A percentile compares a stretch with the other conserved stretches of the same genome.
These are phyloP conservation scores for Gymnothorax javanicus DNA, from an alignment of 2,797 vertebrate species.

Conservation along the genomic window DNA sequence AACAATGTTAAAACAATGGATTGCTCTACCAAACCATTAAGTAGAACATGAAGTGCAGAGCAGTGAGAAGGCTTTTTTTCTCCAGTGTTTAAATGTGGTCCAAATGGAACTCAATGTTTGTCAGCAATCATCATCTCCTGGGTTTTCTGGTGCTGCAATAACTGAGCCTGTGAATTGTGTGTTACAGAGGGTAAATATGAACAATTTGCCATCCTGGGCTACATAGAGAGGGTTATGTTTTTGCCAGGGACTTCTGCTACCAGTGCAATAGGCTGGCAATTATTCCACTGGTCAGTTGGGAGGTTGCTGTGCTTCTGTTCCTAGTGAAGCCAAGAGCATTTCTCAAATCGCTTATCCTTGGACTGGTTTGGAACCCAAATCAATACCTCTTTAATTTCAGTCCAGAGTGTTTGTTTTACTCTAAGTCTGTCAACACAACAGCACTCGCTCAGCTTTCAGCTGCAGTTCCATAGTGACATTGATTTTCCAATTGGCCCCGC, in stretches of 20 bases:
- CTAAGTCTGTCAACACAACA: conserved; percentile 41
- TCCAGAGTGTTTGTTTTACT: conserved; percentile 51
- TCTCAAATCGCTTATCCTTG: conserved; percentile 41
- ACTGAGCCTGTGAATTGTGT: neutral
- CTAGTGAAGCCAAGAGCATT: conserved; percentile 38
- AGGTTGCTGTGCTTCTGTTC: conserved; percentile 27
- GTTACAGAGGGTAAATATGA: neutral
- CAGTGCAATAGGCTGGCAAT: conserved; percentile 12
- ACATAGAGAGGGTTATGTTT: neutral
- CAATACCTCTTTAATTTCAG: conserved; percentile 56
- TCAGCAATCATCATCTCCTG: neutral
- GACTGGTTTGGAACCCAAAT: conserved; percentile 41
- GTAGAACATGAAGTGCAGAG: neutral
- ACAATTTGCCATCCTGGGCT: neutral
- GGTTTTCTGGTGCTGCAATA: neutral
- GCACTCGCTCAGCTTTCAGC: conserved; percentile 40
- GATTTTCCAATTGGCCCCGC: conserved; percentile 7
- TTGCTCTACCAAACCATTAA: too few relatives aligned
- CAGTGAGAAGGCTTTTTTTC: neutral
- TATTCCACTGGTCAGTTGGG: conserved; percentile 25
- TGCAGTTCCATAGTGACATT: neutral
- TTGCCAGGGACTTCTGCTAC: neutral
- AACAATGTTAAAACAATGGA: too few relatives aligned
- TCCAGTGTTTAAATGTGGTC: neutral
- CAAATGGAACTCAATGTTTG: conserved; percentile 26